Evolutionary conservation across 2,113 vertebrate genomes (phyloP).

Genomic region (Nerophis ophidion): DNA sequence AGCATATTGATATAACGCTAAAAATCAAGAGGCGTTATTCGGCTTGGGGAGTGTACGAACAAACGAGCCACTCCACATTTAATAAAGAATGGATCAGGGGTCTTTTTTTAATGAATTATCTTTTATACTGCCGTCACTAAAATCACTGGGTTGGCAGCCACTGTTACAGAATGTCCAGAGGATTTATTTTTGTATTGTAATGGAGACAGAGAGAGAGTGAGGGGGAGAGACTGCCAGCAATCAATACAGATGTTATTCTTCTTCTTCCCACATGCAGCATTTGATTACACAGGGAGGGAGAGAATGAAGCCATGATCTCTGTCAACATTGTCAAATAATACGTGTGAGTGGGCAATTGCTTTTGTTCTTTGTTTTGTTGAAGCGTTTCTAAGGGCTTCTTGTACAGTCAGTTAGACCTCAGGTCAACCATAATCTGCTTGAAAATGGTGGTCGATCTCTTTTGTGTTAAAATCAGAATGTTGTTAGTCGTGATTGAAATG

Average conservation of each 20-base stretch:
- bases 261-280: neutral
- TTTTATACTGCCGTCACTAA: slow-evolving; percentile 22
- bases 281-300: slow-evolving; percentile 5
- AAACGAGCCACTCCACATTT: slow-evolving; percentile 40
- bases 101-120: slow-evolving; percentile 18
- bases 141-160: slow-evolving; percentile 8
- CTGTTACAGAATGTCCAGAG: slow-evolving; percentile 11
- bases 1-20: slow-evolving; percentile 32
- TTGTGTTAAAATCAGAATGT: neutral
- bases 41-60: slow-evolving; percentile 40
- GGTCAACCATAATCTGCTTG: neutral
- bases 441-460: neutral
- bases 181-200: slow-evolving; percentile 44
- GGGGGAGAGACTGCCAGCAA: neutral
- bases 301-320: neutral
- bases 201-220: slow-evolving; percentile 6
- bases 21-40: slow-evolving; percentile 45
- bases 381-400: neutral
- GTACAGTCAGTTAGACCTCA: neutral
- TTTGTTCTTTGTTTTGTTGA: neutral
- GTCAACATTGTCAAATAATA: neutral
- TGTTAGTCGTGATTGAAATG: neutral
- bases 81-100: slow-evolving; percentile 29
- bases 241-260: slow-evolving; percentile 31
- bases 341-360: neutral